Percentiles rank a stretch among this genome's conserved stretches.
These are phyloP conservation scores for Tiliacea citrago DNA, from an alignment of 2,888 invertebrate genomes.

Conservation along the genomic window DNA sequence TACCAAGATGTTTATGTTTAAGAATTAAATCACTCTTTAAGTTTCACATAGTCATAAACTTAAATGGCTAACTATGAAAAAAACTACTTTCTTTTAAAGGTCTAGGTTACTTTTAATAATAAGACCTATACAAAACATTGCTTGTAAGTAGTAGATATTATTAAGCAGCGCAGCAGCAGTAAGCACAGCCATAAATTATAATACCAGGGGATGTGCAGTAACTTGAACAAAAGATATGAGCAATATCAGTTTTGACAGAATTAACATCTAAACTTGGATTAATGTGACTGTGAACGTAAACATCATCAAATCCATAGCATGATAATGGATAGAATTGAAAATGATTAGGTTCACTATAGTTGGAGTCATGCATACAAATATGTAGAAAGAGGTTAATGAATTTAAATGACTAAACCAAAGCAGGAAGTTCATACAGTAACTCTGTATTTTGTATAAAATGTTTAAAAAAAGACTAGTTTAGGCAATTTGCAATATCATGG, in stretches of 20 bases:
- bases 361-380: neutral
- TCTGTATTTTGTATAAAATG: slow-evolving; percentile 4
- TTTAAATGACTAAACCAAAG: slow-evolving; percentile 14
- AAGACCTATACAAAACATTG: neutral
- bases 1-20: neutral
- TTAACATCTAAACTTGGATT: neutral
- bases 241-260: neutral
- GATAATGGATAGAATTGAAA: neutral
- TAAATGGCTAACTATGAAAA: neutral
- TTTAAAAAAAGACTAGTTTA: neutral
- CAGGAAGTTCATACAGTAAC: slow-evolving; percentile 21
- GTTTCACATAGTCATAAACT: neutral
- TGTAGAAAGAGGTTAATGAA: neutral
- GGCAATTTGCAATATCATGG: neutral
- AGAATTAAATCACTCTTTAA: neutral
- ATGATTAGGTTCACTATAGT: neutral
- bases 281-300: neutral
- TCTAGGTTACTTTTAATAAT: neutral
- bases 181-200: slow-evolving; percentile 13
- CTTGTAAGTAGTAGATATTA: neutral
- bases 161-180: slow-evolving; percentile 15
- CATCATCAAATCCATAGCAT: neutral
- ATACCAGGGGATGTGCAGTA: neutral
- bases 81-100: slow-evolving; percentile 1
- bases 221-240: neutral